Conservation (phyloP, 2,113 vertebrate species). For the Talpa occidentalis region DNA sequence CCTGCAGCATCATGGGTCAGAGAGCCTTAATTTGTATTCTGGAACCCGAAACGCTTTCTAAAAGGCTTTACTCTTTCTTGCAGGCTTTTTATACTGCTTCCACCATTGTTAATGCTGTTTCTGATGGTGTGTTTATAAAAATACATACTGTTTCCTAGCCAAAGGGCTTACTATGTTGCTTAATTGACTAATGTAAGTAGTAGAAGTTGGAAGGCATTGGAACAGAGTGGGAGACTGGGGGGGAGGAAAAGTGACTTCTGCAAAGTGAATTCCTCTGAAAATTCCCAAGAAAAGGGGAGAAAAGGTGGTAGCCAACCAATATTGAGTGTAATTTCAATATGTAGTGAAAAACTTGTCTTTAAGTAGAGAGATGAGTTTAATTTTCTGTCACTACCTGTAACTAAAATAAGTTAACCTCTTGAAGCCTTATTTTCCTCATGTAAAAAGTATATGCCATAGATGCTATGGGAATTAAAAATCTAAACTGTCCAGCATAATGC, state of each 20-base stretch:
- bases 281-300: neutral
- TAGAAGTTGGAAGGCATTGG: neutral
- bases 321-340: neutral
- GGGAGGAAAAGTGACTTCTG: neutral
- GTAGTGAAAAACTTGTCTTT: slow-evolving; percentile 3
- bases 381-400: neutral
- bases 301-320: neutral
- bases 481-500: neutral
- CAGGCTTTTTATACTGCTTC: neutral
- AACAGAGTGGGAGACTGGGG: slow-evolving; percentile 12
- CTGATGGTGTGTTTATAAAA: neutral
- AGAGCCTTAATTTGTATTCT: slow-evolving; percentile 39
- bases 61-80: neutral
- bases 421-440: neutral
- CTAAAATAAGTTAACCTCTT: slow-evolving; percentile 23
- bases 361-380: slow-evolving; percentile 14
- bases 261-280: slow-evolving; percentile 35
- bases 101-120: neutral
- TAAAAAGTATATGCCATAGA: neutral
- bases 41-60: neutral
- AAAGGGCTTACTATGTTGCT: neutral
- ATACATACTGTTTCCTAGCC: neutral
- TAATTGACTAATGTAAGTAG: neutral
- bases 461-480: neutral
- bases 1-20: neutral